A percentile compares a stretch with the other conserved stretches of the same genome.
phyloP scores from a whole-genome alignment of 2,888 invertebrate genomes.

The Xylota segnis region DNA sequence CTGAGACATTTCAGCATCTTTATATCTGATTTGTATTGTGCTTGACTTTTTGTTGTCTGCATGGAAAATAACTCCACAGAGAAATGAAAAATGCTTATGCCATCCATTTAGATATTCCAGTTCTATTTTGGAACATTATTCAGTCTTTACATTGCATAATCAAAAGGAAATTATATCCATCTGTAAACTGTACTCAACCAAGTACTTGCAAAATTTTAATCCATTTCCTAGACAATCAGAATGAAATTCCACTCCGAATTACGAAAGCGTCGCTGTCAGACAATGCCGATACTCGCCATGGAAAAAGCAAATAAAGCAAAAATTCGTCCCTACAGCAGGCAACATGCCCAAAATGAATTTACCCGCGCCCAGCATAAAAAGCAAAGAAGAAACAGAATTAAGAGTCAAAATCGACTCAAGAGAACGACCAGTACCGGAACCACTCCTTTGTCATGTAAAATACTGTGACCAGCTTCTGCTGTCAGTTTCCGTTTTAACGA shows the following conservation, averaged over 20 bases:
- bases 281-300: not conserved
- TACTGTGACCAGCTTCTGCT: slow-evolving; percentile 61
- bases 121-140: not conserved
- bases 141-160: not conserved
- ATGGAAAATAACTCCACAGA: not conserved
- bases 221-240: slow-evolving; percentile 15
- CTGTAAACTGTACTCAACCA: not conserved
- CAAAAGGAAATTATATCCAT: slow-evolving; percentile 10
- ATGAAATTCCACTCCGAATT: slow-evolving; percentile 29
- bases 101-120: not conserved
- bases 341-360: slow-evolving; percentile 10
- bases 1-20: too few relatives aligned
- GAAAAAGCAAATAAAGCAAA: slow-evolving; percentile 15
- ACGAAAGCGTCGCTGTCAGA: slow-evolving; percentile 20
- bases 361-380: slow-evolving; percentile 20
- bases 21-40: too few relatives aligned
- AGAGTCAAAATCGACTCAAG: slow-evolving; percentile 65
- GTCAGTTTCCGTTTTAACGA: slow-evolving; percentile 67
- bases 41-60: not conserved
- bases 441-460: slow-evolving; percentile 69
- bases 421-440: slow-evolving; percentile 41
- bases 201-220: slow-evolving; percentile 7
- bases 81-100: not conserved
- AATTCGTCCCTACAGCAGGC: slow-evolving; percentile 19
- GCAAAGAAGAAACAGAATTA: slow-evolving; percentile 46